Base-by-base conservation (phyloP, 2,888 invertebrate species). In the Muschampia plurimacula region DNA sequence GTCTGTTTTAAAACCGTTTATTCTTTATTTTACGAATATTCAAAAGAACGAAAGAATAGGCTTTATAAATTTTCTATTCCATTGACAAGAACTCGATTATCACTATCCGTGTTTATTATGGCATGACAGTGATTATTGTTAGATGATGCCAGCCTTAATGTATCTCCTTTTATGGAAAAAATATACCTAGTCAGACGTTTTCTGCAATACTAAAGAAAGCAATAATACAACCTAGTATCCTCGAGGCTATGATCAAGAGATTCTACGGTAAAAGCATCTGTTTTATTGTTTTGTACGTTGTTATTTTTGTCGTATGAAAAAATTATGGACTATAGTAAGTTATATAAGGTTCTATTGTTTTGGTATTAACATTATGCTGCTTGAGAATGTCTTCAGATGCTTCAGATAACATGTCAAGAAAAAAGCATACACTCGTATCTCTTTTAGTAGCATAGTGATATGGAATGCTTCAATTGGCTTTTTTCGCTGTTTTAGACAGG, bases 81-180 rank as follows among this genome's bases (percentile, higher is more conserved):
- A 46, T 46, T 46, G 13, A 46, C 46, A 46, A 41, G 10, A 41
- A 46, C 10, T 0, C 9, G 13, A 13, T 13, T 13, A 46, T 12
- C 46, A 13, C 0, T 13, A 4, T 12, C 13, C 12, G 46, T 46
- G 4, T 12, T 12, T 46, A 46, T 46, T 46, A 46, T 46, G 10
- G 44, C 10, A 12, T 46, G 44, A 2, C 7, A n/a, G n/a, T 2
- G 36, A 36, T n/a, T 13, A 13, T 36, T 28, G n/a, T 60, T 63
- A 63, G 49, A 52, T 28, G 46, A 46, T 13, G 32, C n/a, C 55
- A 57, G 57, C 67, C 57, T 67, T 57, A 13, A 57, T n/a, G n/a
- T 65, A 66, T 66, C 28, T 13, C 55, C 36, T 57, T 41, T 44
- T 67, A 67, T 57, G 57, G 44, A 44, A 67, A 67, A 41, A 67